Evolutionary conservation across 2,797 vertebrate genomes (phyloP), one percentile per base, ranked within the genome.

Genomic region (Oreonectes daqikongensis): DNA sequence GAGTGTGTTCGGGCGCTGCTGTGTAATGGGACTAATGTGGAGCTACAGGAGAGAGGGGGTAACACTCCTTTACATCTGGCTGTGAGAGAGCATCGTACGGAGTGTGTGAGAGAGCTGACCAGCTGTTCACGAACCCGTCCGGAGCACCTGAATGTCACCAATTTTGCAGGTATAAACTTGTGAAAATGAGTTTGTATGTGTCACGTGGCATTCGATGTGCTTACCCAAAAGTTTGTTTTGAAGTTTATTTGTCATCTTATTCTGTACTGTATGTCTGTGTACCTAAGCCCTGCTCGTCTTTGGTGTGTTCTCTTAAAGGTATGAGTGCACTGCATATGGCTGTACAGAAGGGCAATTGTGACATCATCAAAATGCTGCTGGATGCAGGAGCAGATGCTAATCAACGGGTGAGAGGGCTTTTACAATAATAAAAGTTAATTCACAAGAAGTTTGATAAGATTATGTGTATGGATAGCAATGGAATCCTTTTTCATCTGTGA

Each of bases 1-100:
- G 86, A 87, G 28, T 79, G 87, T 0, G 88, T 92, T 50, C 53
- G 82, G 71, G 91, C 88, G 6, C 70, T 94, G 40, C 84, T 90
- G 2, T 78, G 55, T 0, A 92, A 88, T 0, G 93, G 92, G 0
- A 90, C 90, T 0, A 80, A 87, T 7, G 53, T 88, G 2, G 77
- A 84, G 0, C 55, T 91, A 46, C 87, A 89, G 1, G 93, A 94
- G 75, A 82, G 87, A 6, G 86, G 88, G 0, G 93, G 93, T n/a
- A 90, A 93, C 85, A 92, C 92, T 0, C 86, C 93, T 0, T 83
- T 94, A 81, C 93, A 94, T 80, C 82, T 94, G 67, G 92, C 93
- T 0, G 92, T 92, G 55, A 85, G 92, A 0, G 86, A 89, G 24
- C 86, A 83, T 11, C 85, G 87, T 1, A 72, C 77, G 0, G 85